Percentiles rank a stretch among this genome's conserved stretches.
These are phyloP conservation scores for Scaptomyza caliginosa DNA, from an alignment of 2,888 invertebrate genomes.

Conservation along the genomic window DNA sequence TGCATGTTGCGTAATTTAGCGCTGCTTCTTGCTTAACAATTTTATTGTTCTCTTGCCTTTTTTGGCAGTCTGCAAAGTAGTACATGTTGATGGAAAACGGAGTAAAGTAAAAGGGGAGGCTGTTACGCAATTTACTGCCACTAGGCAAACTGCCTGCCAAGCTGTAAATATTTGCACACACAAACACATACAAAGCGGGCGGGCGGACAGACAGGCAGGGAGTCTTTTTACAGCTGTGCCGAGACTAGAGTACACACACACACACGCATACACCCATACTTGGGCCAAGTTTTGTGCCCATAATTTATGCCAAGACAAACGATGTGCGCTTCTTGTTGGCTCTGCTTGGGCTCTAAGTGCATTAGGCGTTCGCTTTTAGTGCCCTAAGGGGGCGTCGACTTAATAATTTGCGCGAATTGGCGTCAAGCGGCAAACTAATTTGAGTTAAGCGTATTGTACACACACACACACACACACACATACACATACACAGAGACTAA, in stretches of 20 bases:
- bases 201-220: conserved; percentile 5
- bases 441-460: conserved; percentile 69
- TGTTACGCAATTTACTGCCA: conserved; percentile 55
- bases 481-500: conserved; percentile 3
- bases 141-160: conserved; percentile 41
- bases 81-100: background rate
- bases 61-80: conserved; percentile 1
- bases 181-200: conserved; percentile 3
- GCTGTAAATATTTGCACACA: conserved; percentile 60
- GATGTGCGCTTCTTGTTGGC: conserved; percentile 31
- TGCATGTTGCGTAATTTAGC: conserved; percentile 68
- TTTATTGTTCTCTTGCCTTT: conserved; percentile 56
- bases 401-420: conserved; percentile 76
- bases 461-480: conserved; percentile 23
- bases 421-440: conserved; percentile 73
- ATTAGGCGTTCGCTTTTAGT: conserved; percentile 65
- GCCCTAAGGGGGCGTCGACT: conserved; percentile 56
- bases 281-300: conserved; percentile 31
- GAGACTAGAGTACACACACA: conserved; percentile 30
- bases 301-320: conserved; percentile 73
- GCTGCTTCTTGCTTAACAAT: conserved; percentile 68
- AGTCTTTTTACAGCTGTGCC: conserved; percentile 51
- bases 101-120: background rate
- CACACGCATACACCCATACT: conserved; percentile 2
- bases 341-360: conserved; percentile 52